A percentile compares a stretch with the other conserved stretches of the same genome.
phyloP scores from a whole-genome alignment of 2,113 vertebrate species.

The Crotalus viridis region DNA sequence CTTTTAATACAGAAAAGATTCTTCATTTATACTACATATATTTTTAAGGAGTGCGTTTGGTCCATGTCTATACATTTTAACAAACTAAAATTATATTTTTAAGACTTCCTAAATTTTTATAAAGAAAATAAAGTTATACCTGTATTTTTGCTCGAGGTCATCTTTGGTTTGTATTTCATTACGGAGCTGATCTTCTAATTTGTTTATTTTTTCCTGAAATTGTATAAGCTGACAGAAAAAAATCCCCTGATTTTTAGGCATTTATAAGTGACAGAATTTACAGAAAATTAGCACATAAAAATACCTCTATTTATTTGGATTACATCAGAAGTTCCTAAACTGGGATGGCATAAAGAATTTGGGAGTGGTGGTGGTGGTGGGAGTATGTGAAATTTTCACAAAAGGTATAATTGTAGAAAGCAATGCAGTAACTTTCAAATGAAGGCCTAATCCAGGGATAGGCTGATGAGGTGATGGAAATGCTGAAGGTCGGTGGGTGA shows the following conservation, averaged over 20 bases:
- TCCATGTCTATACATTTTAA: not conserved
- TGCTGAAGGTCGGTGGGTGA: not conserved
- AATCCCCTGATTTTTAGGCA: conserved; percentile 30
- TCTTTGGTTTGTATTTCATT: conserved; percentile 90
- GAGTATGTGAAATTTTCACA: not conserved
- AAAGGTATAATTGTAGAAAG: not conserved
- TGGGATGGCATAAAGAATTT: not conserved
- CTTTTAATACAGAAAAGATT: not conserved
- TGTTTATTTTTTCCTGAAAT: conserved; percentile 87
- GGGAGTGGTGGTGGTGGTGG: not conserved
- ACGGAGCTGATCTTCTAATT: conserved; percentile 86
- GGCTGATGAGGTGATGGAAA: not conserved
- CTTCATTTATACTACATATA: not conserved
- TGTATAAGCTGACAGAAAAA: conserved; percentile 69
- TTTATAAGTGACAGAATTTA: conserved; percentile 5
- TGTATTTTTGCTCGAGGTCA: conserved; percentile 90
- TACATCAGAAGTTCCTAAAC: not conserved
- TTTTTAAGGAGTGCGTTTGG: not conserved
- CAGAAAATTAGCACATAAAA: conserved; percentile 15
- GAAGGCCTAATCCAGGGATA: not conserved
- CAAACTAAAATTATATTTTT: not conserved
- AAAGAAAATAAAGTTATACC: conserved; percentile 68
- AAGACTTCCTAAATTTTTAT: not conserved
- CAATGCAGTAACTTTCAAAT: not conserved
- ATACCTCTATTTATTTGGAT: fast-evolving